Evolutionary conservation across 2,797 vertebrate genomes (phyloP), one percentile per base, ranked within the genome.

Genomic region (Platyrinchus mystaceus): DNA sequence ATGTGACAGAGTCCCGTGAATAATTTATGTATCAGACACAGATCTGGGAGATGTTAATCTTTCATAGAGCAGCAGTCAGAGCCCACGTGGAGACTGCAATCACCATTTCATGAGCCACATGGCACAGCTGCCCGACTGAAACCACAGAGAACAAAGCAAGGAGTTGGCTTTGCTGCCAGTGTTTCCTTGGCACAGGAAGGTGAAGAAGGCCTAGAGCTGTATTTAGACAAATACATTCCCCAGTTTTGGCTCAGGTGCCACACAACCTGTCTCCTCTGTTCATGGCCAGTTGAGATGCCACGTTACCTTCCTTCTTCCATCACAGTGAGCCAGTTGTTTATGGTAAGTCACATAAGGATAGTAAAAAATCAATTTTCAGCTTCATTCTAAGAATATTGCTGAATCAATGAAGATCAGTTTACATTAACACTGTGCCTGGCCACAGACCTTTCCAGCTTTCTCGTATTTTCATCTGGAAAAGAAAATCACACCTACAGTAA

Each of bases 11-110:
- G 36, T 14, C 68, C 89, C 3, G 62, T 90, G 93, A 91, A 94
- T 93, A 95, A 96, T 94, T 94, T 79, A 95, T 96, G 85, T 47
- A 37, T 34, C 69, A 23, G 89, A 66, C 83, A 88, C 80, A 52
- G 79, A 84, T 55, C 87, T 81, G 0, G 2, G 94, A 96, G 90
- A n/a, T 90, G 94, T n/a, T 95, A 27, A 93, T 96, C 90, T 41
- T 93, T 94, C 94, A 94, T 3, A 12, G 69, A 88, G 87, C 69
- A 73, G 60, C 16, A 81, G 68, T 39, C 50, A 32, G 79, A 78
- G 66, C 79, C 60, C 91, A 87, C 84, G 15, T 19, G 46, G 91
- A 78, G 84, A 5, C 73, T 11, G 82, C 46, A 69, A 6, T 78
- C 69, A 24, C 36, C 26, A 4, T 86, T 59, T 88, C 58, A 0